Conservation (phyloP, 2,888 invertebrate genomes). For the Stictocephala bisonia region DNA sequence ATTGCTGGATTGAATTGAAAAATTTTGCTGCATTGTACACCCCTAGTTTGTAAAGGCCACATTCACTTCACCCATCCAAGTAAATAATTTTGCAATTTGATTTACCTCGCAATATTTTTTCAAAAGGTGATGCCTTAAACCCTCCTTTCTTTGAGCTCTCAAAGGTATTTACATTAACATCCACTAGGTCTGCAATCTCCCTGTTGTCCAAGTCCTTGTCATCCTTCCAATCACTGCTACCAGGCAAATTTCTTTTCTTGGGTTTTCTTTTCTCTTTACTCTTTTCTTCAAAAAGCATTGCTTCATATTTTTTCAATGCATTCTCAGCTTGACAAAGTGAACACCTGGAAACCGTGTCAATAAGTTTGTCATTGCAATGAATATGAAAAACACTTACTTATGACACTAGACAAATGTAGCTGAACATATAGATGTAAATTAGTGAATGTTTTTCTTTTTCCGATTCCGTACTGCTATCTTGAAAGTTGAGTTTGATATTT, state of each 20-base stretch:
- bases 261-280: constrained; percentile 23
- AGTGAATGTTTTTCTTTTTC: no score
- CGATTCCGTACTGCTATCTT: no score
- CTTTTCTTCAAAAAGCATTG: constrained; percentile 67
- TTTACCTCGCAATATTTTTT: constrained; percentile 69
- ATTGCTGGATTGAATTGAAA: no score
- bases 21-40: no score
- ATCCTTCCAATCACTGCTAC: neutral
- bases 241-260: constrained; percentile 15
- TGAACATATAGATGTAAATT: no score
- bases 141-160: constrained; percentile 68
- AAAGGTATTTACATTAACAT: constrained; percentile 49
- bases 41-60: constrained; percentile 50
- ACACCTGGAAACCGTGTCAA: no score
- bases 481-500: no score
- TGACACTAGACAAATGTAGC: no score
- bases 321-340: constrained; percentile 66
- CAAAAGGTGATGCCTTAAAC: constrained; percentile 73
- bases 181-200: constrained; percentile 50
- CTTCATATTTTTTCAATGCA: constrained; percentile 67
- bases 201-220: constrained; percentile 40
- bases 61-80: no score
- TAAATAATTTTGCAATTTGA: neutral
- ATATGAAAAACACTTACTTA: no score
- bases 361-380: no score